Conservation (phyloP, 2,888 invertebrate genomes). For the Sarcophaga variegata region DNA sequence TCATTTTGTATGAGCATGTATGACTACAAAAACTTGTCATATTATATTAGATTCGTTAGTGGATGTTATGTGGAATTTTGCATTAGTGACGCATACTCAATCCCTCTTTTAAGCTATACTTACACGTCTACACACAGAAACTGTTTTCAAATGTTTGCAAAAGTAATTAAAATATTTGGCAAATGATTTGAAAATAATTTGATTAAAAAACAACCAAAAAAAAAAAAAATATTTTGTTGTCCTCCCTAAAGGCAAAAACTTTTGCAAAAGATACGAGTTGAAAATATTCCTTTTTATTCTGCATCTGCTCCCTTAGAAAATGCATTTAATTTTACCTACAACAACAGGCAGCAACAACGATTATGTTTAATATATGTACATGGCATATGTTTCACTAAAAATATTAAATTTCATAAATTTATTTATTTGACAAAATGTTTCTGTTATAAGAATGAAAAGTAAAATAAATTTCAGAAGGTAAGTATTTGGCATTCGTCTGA, state of each 20-base stretch:
- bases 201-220: not conserved
- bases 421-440: conserved; percentile 2
- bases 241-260: not conserved
- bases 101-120: not conserved
- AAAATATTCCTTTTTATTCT: not conserved
- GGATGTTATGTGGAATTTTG: not conserved
- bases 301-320: not conserved
- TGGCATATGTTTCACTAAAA: conserved; percentile 18
- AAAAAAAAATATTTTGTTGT: not conserved
- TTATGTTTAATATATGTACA: too few relatives aligned
- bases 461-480: too few relatives aligned
- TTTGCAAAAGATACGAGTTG: not conserved
- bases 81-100: not conserved
- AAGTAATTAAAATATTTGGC: not conserved
- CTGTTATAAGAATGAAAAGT: too few relatives aligned
- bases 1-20: not conserved
- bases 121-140: not conserved
- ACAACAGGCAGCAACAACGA: not conserved
- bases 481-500: too few relatives aligned
- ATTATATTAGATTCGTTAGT: not conserved
- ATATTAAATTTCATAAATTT: conserved; percentile 61
- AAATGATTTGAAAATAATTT: conserved; percentile 1
- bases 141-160: not conserved
- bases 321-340: too few relatives aligned
- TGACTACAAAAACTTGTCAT: not conserved